phyloP scores from a whole-genome alignment of 2,888 invertebrate species.

The Watsonalla binaria region DNA sequence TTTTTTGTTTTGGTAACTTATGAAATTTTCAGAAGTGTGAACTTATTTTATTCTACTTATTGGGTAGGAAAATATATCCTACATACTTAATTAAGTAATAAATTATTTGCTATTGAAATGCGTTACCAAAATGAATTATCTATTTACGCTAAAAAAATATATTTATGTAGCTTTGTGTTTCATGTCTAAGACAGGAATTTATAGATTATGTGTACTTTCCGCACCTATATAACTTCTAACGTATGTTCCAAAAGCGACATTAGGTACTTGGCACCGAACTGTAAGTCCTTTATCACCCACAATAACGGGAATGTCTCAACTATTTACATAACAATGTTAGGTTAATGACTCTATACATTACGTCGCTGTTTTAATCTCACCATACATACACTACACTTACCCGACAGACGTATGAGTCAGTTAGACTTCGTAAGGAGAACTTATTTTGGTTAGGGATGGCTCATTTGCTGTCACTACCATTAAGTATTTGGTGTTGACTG shows the following conservation, averaged over 20 bases:
- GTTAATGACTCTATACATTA: conserved; percentile 15
- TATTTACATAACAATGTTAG: conserved; percentile 1
- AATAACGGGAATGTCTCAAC: not conserved
- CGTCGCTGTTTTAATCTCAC: conserved; percentile 21
- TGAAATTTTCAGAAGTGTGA: no score
- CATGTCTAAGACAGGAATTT: not conserved
- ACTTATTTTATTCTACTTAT: no score
- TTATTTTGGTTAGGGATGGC: conserved; percentile 14
- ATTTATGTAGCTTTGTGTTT: no score
- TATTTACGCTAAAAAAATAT: no score
- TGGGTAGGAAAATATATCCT: no score
- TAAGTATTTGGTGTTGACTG: no score
- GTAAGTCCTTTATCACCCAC: not conserved
- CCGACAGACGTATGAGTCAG: conserved; percentile 24
- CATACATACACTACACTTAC: conserved; percentile 8
- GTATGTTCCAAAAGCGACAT: not conserved
- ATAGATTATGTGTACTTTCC: not conserved
- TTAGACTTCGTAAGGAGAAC: conserved; percentile 16
- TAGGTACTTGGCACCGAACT: not conserved
- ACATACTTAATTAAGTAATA: no score
- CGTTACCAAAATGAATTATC: no score
- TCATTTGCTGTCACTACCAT: not conserved
- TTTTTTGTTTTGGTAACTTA: no score
- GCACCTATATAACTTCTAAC: not conserved
- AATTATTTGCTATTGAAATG: no score